Evolutionary conservation across 2,113 vertebrate genomes (phyloP), one percentile per base, ranked within the genome.

Genomic region (Colius striatus): DNA sequence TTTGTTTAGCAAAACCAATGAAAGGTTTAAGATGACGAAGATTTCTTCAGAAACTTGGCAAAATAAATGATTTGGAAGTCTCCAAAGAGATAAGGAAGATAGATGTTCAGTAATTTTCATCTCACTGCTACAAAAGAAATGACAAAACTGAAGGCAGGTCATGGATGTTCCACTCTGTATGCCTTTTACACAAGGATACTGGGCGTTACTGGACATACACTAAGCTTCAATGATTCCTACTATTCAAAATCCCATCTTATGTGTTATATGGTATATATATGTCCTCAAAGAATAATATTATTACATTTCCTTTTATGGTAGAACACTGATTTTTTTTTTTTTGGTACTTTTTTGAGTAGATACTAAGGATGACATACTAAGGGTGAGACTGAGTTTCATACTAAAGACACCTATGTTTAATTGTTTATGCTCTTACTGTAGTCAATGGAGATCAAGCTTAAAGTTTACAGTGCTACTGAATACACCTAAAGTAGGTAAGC

Each of bases 11-110:
- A 26, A 90, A 94, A 74, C 41, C 84, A 93, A 78, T 18, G 27
- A 3, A 91, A 72, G 62, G 61, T 76, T 87, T 65, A 90, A 78
- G 94, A 94, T 9, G 76, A 96, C 10, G 88, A 95, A 84, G 83
- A 81, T 72, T 92, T 91, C 73, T 89, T 82, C 84, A 65, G 57
- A 75, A 96, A 81, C 76, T 67, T 77, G 68, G 86, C 16, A 74
- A 89, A 93, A 85, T 53, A 91, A 81, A 61, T 30, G 4, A 51
- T 80, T 67, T 81, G 19, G 43, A 94, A 86, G 86, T 72, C 53
- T 92, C 70, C 79, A 82, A 90, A 90, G 73, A 90, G 85, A 89
- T 80, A 71, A 83, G 60, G n/a, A 93, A 47, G 57, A 84, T 0
- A 95, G 94, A 75, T 36, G 51, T 67, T 74, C 38, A 84, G 13